Percentiles rank a stretch among this genome's conserved stretches.
These are phyloP conservation scores for Callochromis pleurospilus DNA, from an alignment of 2,113 vertebrate genomes.

Conservation along the genomic window DNA sequence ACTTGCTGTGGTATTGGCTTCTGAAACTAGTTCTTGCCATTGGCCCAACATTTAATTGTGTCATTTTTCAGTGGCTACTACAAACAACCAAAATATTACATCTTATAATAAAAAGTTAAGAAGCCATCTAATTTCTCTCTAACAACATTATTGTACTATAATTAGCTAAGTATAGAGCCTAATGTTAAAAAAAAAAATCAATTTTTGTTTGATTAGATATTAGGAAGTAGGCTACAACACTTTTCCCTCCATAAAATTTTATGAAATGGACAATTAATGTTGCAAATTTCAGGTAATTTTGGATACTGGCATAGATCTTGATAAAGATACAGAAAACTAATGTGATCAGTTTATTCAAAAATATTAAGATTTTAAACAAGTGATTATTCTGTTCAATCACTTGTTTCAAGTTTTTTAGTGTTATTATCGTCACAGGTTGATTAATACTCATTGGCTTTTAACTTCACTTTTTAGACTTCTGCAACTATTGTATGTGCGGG, in stretches of 20 bases:
- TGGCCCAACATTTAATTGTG: background rate
- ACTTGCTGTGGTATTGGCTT: background rate
- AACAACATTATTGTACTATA: background rate
- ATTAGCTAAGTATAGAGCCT: background rate
- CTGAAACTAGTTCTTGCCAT: background rate
- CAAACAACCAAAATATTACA: background rate
- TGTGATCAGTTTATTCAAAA: background rate
- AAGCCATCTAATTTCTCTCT: background rate
- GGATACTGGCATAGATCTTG: background rate
- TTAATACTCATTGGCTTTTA: background rate
- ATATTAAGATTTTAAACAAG: background rate
- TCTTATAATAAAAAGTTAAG: background rate
- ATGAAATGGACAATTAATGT: background rate
- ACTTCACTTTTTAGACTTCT: background rate
- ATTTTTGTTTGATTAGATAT: background rate
- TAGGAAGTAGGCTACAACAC: background rate
- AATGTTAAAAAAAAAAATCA: background rate
- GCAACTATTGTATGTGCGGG: background rate
- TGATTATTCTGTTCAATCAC: background rate
- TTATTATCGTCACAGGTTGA: background rate
- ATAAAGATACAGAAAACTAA: conserved; percentile 13
- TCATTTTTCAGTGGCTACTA: background rate
- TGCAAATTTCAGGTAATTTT: background rate
- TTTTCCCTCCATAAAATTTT: background rate
- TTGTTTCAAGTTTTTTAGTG: background rate